A percentile compares a stretch with the other conserved stretches of the same genome.
phyloP scores from a whole-genome alignment of 2,888 invertebrate species.

The Amphimallon solstitiale region DNA sequence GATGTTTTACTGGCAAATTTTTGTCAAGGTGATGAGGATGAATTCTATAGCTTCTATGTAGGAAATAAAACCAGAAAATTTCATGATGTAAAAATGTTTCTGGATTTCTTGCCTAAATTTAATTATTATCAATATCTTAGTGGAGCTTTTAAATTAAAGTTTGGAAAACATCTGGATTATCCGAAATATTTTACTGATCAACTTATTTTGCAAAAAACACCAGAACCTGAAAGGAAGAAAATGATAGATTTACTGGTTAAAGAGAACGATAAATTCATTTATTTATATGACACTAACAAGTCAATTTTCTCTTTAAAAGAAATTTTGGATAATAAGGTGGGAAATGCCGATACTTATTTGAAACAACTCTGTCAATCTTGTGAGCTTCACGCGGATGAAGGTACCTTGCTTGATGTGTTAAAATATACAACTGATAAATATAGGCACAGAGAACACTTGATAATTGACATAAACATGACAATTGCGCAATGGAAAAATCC shows the following conservation, averaged over 20 bases:
- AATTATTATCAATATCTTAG: no score
- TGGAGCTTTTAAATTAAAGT: no score
- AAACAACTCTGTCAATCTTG: background rate
- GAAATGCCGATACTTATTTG: background rate
- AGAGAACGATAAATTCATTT: background rate
- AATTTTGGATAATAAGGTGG: background rate
- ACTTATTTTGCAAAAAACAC: background rate
- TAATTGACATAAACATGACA: background rate
- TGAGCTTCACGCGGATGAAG: background rate
- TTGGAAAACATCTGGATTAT: background rate
- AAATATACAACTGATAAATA: background rate
- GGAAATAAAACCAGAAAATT: background rate
- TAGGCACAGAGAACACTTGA: background rate
- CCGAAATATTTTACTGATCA: background rate
- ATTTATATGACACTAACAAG: background rate
- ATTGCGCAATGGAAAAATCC: conserved; percentile 1
- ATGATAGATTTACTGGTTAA: background rate
- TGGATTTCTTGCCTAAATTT: background rate
- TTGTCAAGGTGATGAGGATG: no score
- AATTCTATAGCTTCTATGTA: background rate
- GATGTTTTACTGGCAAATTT: no score
- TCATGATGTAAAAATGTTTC: background rate
- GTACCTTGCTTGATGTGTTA: background rate
- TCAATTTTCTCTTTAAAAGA: conserved; percentile 1
- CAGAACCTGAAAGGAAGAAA: background rate